phyloP scores from a whole-genome alignment of 2,113 vertebrate species.

The Scophthalmus maximus region DNA sequence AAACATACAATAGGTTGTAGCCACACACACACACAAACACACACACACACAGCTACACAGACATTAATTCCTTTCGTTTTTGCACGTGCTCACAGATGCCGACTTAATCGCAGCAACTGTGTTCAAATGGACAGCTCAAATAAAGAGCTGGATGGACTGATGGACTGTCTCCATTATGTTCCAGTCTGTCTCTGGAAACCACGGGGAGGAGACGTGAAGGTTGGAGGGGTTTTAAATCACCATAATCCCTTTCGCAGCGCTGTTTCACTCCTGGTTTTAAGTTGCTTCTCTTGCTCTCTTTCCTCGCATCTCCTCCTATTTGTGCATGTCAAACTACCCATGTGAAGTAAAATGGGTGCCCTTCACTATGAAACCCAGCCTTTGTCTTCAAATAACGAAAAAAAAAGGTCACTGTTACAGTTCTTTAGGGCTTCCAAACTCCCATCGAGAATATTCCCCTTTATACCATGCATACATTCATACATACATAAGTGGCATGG shows the following conservation, averaged over 20 bases:
- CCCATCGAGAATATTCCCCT: constrained; percentile 35
- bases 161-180: constrained; percentile 71
- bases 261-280: constrained; percentile 51
- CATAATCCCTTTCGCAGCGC: constrained; percentile 63
- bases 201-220: constrained; percentile 51
- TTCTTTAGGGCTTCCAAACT: constrained; percentile 18
- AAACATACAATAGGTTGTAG: constrained; percentile 8
- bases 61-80: constrained; percentile 16
- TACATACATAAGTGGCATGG: constrained; percentile 25
- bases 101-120: constrained; percentile 25
- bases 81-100: background rate
- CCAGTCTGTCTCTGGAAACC: constrained; percentile 49
- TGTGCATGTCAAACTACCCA: constrained; percentile 58
- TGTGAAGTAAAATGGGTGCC: constrained; percentile 60
- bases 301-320: constrained; percentile 54
- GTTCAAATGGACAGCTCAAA: constrained; percentile 50
- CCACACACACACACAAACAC: constrained; percentile 1
- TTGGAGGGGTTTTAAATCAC: constrained; percentile 68
- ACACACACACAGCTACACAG: background rate
- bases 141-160: constrained; percentile 57
- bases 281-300: constrained; percentile 24
- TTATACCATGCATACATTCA: constrained; percentile 29
- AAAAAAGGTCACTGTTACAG: background rate
- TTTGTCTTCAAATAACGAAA: constrained; percentile 21
- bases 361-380: constrained; percentile 50